Base-by-base conservation (phyloP, 37 sponge, comb jelly and placozoan genomes). In the Agelas oroides region DNA sequence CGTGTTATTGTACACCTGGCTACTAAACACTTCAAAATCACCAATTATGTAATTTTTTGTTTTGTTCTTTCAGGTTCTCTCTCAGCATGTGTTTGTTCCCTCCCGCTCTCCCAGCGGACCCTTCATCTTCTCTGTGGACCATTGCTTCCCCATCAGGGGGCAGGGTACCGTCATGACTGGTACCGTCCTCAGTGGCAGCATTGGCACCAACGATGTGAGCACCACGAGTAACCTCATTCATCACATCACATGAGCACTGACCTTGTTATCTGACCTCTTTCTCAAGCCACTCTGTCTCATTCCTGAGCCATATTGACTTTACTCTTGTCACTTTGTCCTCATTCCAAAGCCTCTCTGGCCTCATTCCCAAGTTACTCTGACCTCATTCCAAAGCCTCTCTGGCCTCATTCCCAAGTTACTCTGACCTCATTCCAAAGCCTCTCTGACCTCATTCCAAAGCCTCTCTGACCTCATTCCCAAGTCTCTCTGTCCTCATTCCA, bases 121-220 rank as follows among this genome's bases (percentile, higher is more conserved):
- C 0, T 95, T 98, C 34, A 41, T 98, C 25, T 96, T 89, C 76
- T 63, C 94, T 65, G 99, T 98, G 59, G 99, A 98, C 41, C 99
- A 98, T 77, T 98, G 99, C 75, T 98, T 98, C 73, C 85, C 88
- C 19, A 93, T 98, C 54, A 78, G 89, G 33, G 99, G 99, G 19
- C 99, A 98, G 37, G 99, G 99, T 0, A 98, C 99, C 6, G 93
- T 98, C 56, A 87, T 98, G 95, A 98, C 99, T 21, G 99, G 99
- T 0, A 98, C 99, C 8, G 88, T 94, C 19, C 79, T 98, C 30
- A 88, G 75, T 70, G 99, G 99, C n/a, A 65, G 78, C 25, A 80
- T 96, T n/a, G 31, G 58, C 61, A 65, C 94, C 35, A 96, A 92
- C 83, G 93, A 98, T 73, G 89, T 94, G 64, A 84, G 90, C 78